phyloP scores from a whole-genome alignment of 2,113 vertebrate genomes.

The Tautogolabrus adspersus region DNA sequence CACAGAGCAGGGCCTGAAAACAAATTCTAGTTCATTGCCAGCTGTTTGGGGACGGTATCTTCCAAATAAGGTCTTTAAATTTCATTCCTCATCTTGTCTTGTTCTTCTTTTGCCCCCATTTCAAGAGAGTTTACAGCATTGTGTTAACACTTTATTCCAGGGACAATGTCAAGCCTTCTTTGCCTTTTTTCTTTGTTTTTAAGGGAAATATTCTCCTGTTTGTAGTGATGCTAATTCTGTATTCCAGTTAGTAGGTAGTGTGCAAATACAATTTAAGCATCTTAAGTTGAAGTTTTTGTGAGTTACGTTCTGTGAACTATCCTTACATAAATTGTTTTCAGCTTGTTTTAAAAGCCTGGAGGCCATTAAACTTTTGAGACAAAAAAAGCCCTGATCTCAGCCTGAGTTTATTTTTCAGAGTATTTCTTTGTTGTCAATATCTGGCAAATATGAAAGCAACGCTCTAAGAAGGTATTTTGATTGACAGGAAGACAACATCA shows the following conservation, averaged over 20 bases:
- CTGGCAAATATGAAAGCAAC: slow-evolving; percentile 36
- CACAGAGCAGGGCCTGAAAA: slow-evolving; percentile 50
- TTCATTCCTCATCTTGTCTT: slow-evolving; percentile 23
- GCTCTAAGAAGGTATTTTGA: slow-evolving; percentile 16
- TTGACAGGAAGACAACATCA: slow-evolving; percentile 6
- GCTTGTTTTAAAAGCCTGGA: slow-evolving; percentile 8
- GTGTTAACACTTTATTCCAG: slow-evolving; percentile 8
- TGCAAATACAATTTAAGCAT: background rate
- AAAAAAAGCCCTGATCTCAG: background rate
- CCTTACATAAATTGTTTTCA: background rate
- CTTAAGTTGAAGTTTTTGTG: slow-evolving; percentile 1
- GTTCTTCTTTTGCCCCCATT: background rate
- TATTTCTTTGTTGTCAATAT: slow-evolving; percentile 1
- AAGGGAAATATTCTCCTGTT: background rate
- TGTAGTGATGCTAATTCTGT: slow-evolving; percentile 4
- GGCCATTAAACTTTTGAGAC: background rate
- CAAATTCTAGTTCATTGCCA: slow-evolving; percentile 46
- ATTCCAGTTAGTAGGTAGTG: background rate
- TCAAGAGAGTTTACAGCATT: slow-evolving; percentile 30
- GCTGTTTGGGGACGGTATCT: slow-evolving; percentile 58
- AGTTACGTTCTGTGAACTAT: background rate
- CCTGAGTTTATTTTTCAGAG: slow-evolving; percentile 4
- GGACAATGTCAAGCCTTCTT: background rate
- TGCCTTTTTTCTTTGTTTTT: background rate
- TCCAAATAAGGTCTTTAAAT: slow-evolving; percentile 29